phyloP scores from a whole-genome alignment of 2,797 vertebrate genomes.

The Bradypodion ventrale region DNA sequence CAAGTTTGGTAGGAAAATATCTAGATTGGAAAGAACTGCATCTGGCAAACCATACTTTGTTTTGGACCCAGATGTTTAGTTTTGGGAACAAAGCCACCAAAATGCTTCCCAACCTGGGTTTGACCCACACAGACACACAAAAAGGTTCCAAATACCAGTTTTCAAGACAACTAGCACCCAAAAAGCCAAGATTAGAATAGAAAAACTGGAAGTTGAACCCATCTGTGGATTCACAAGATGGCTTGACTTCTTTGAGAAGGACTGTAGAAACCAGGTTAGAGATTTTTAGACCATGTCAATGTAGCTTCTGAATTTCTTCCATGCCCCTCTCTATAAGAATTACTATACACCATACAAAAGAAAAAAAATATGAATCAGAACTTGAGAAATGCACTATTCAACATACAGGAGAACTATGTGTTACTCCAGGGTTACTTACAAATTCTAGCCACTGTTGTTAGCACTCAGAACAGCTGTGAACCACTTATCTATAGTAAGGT shows the following conservation, averaged over 20 bases:
- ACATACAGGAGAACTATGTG: no score
- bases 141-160: background rate
- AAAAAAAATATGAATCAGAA: background rate
- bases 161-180: background rate
- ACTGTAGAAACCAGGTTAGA: background rate
- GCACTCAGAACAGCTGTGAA: background rate
- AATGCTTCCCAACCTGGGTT: background rate
- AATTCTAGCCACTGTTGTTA: background rate
- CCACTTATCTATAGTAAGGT: fast-evolving
- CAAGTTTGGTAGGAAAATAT: background rate
- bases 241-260: background rate
- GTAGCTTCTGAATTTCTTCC: no score
- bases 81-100: no score
- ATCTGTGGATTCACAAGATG: background rate
- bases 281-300: background rate
- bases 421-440: background rate
- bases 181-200: background rate
- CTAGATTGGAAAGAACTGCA: background rate
- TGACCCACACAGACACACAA: no score
- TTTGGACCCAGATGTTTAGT: background rate
- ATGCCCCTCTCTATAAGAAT: no score
- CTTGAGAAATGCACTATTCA: background rate
- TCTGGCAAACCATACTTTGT: background rate
- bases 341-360: background rate
- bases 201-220: background rate